These are phyloP conservation scores for Thaumatotibia leucotreta DNA, from an alignment of 1,140 invertebrate genomes.

Conservation along the genomic window DNA sequence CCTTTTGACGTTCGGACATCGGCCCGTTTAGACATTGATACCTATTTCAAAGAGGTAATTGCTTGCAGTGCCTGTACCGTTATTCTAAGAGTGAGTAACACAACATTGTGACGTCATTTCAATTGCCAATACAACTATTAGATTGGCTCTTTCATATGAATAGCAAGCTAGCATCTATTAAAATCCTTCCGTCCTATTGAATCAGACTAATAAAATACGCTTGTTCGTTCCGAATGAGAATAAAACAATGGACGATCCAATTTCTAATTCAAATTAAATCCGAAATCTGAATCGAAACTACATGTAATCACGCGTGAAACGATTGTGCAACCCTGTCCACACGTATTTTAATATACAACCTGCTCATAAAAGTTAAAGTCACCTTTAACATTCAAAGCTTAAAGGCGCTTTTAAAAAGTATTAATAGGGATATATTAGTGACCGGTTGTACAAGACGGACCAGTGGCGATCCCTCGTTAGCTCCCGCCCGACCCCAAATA, in stretches of 20 bases:
- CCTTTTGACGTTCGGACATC: slow-evolving; percentile 61
- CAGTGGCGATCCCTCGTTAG: slow-evolving; percentile 60
- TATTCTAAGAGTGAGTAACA: not conserved
- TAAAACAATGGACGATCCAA: not conserved
- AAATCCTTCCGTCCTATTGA: not conserved
- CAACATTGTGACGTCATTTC: not conserved
- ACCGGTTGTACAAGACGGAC: not conserved
- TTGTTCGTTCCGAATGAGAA: not conserved
- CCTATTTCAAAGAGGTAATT: slow-evolving; percentile 5
- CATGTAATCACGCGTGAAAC: slow-evolving; percentile 3
- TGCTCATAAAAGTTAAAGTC: not conserved
- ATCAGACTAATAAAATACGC: not conserved
- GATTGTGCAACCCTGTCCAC: not conserved
- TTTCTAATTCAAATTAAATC: slow-evolving; percentile 5
- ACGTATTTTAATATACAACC: not conserved
- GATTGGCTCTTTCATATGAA: not conserved
- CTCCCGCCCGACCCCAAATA: slow-evolving; percentile 69
- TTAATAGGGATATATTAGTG: not conserved
- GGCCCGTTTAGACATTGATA: slow-evolving; percentile 54
- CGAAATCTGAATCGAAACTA: not conserved
- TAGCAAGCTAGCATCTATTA: not conserved
- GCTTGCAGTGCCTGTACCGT: slow-evolving; percentile 1
- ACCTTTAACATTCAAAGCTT: not conserved
- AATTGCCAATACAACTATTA: not conserved
- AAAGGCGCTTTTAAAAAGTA: not conserved